phyloP scores from a whole-genome alignment of 1,140 invertebrate genomes.

The Helicorthomorpha holstii region DNA sequence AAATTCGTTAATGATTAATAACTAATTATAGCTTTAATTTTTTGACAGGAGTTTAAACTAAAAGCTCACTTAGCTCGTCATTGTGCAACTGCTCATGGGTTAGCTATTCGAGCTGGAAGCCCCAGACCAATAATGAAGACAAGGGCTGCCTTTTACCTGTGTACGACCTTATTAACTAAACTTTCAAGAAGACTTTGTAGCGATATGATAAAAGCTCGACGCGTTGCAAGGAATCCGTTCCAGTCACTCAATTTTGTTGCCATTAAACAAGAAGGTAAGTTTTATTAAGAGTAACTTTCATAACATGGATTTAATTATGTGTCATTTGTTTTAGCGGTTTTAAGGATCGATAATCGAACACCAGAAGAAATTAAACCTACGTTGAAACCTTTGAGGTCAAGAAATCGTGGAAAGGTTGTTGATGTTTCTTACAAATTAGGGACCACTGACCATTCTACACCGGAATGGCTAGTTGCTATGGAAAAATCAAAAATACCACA shows the following conservation, averaged over 20 bases:
- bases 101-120: conserved; percentile 46
- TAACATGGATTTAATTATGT: conserved; percentile 1
- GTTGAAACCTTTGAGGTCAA: conserved; percentile 20
- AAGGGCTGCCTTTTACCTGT: conserved; percentile 82
- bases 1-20: conserved; percentile 3
- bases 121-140: conserved; percentile 91
- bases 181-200: conserved; percentile 69
- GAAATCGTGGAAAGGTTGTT: conserved; percentile 12
- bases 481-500: conserved; percentile 58
- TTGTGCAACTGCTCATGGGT: conserved; percentile 75
- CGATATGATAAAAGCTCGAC: conserved; percentile 60
- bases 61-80: conserved; percentile 82
- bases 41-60: conserved; percentile 61
- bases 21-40: not conserved
- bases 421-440: conserved; percentile 47
- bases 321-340: conserved; percentile 2
- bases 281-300: not conserved
- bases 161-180: conserved; percentile 67
- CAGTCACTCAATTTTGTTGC: conserved; percentile 63
- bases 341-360: conserved; percentile 40
- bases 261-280: conserved; percentile 69
- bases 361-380: conserved; percentile 35
- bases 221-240: conserved; percentile 73
- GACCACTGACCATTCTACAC: conserved; percentile 33
- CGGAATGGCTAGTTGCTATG: conserved; percentile 65